Evolutionary conservation across 2,113 vertebrate genomes (phyloP).

Genomic region (Microtus oregoni): DNA sequence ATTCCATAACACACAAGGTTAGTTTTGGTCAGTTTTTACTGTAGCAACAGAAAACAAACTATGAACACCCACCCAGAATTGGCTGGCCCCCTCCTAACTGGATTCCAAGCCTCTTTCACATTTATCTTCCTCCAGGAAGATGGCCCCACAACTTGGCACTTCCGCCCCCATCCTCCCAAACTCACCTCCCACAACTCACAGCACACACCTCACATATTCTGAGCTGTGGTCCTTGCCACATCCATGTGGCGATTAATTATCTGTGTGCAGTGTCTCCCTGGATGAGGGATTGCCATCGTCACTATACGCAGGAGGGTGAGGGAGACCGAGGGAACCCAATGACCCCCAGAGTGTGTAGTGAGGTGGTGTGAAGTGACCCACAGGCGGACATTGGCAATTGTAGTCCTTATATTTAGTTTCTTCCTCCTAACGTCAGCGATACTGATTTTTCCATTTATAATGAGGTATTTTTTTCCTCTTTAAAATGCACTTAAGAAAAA

Average conservation of each 20-base stretch:
- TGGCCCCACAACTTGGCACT: rapidly evolving
- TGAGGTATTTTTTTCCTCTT: slow-evolving; percentile 63
- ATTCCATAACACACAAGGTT: background rate
- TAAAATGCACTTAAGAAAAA: slow-evolving; percentile 53
- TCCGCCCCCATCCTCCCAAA: background rate
- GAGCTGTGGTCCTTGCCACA: background rate
- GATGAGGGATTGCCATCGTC: background rate
- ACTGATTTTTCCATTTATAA: slow-evolving; percentile 64
- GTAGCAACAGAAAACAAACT: background rate
- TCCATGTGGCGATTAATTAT: slow-evolving; percentile 43
- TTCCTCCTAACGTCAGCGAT: slow-evolving; percentile 33
- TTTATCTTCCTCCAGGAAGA: slow-evolving; percentile 35
- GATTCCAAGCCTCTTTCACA: background rate
- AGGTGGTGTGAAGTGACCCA: background rate
- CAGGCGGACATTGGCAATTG: background rate
- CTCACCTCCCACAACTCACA: background rate
- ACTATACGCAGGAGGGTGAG: background rate
- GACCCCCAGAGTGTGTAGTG: background rate
- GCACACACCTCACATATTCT: background rate
- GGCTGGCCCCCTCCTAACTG: background rate
- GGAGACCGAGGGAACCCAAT: background rate
- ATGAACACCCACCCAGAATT: background rate
- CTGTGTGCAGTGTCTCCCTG: background rate
- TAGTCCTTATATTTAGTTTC: background rate
- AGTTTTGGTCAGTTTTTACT: background rate